Base-by-base conservation (phyloP, 2,888 invertebrate species). In the Melieria crassipennis region DNA sequence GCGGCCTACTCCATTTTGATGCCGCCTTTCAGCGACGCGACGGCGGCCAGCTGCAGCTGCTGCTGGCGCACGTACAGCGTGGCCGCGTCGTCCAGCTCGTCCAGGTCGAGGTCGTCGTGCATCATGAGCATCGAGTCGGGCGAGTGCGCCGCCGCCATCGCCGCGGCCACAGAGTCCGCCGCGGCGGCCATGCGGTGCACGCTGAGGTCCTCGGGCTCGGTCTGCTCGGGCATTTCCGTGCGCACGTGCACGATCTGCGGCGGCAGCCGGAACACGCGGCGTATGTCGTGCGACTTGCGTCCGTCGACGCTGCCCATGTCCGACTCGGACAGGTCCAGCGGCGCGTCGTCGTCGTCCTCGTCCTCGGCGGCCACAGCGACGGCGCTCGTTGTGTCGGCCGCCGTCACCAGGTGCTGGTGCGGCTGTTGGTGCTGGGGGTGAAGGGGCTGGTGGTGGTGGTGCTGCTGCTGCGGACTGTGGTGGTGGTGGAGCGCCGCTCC, bases 141-240 rank as follows among this genome's bases (percentile, higher is more conserved):
- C 43, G 72, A 75, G 65, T 75, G 72, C 3, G 76, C 80, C 5
- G 78, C 86, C 0, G 80, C 61, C 2, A 48, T 7, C 45, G 52
- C 45, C 10, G 52, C 43, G 7, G 43, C 6, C 13, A 57, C 42
- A 5, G 65, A n/a, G n/a, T 46, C 10, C 10, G 42, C 7, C 43
- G 42, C 43, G n/a, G 10, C 52, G 75, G 61, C n/a, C 47, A 9
- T 47, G 5, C 62, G 69, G 62, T 89, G 90, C 89, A 95, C 91
- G 69, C 95, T 95, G 75, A 96, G 89, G 85, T 96, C 96, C 85
- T 96, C 96, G 7, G 96, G 96, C 85, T 96, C 96, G 3, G 96
- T 96, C 88, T 96, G 96, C 85, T 93, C 95, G 16, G 95, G 95
- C 63, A 91, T 83, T 48, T 82, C 82, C 73, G 77, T 82, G 71